These are phyloP conservation scores for Drosophila cardini DNA, from an alignment of 1,140 invertebrate genomes.

Conservation along the genomic window DNA sequence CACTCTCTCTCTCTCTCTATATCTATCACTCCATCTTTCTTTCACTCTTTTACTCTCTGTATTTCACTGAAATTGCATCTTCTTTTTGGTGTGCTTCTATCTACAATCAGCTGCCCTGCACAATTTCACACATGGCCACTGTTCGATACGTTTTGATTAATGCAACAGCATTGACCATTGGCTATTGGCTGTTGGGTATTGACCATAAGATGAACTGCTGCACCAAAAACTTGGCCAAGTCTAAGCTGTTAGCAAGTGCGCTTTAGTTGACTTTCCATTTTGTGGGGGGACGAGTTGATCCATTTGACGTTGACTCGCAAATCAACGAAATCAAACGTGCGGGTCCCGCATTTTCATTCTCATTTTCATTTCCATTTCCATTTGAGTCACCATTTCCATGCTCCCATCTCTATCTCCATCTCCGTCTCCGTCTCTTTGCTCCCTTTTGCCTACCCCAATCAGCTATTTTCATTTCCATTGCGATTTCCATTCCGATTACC, in stretches of 20 bases:
- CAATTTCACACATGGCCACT: slow-evolving; percentile 76
- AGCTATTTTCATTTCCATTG: slow-evolving; percentile 58
- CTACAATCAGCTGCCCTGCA: slow-evolving; percentile 72
- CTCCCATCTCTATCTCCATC: slow-evolving; percentile 40
- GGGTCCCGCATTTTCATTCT: slow-evolving; percentile 43
- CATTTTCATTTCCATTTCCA: slow-evolving; percentile 7
- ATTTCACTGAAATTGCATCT: slow-evolving; percentile 10
- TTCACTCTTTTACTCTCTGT: background rate
- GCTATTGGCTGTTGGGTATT: background rate
- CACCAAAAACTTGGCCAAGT: slow-evolving; percentile 4
- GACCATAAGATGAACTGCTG: slow-evolving; percentile 30
- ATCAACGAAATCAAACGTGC: slow-evolving; percentile 50
- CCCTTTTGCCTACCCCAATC: background rate
- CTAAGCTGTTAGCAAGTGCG: slow-evolving; percentile 10
- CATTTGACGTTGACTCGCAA: slow-evolving; percentile 51
- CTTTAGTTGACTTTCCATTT: slow-evolving; percentile 41
- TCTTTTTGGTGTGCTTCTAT: slow-evolving; percentile 36
- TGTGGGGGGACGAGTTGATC: slow-evolving; percentile 34
- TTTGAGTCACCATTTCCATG: slow-evolving; percentile 11
- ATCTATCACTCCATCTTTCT: background rate
- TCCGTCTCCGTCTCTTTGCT: slow-evolving; percentile 45
- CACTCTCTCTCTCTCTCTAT: background rate
- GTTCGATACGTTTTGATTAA: slow-evolving; percentile 76
- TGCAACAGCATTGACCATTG: slow-evolving; percentile 47
- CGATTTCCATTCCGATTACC: slow-evolving; percentile 75